Evolutionary conservation across 2,797 vertebrate species (phyloP).

Genomic region (Kryptolebias ocellatus): DNA sequence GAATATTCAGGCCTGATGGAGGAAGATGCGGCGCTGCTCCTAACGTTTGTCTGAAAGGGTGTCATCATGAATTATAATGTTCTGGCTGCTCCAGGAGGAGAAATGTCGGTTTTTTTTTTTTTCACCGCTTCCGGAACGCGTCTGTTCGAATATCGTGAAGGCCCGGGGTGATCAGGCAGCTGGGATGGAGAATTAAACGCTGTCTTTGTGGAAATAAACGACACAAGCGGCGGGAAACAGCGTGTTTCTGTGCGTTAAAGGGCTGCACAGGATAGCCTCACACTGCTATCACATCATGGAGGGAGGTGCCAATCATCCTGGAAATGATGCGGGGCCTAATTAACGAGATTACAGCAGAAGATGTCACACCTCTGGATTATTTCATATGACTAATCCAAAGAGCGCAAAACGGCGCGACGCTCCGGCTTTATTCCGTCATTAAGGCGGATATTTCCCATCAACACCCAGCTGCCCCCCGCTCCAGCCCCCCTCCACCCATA

Average conservation of each 20-base stretch:
- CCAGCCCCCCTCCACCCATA: constrained; percentile 53
- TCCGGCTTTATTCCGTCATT: constrained; percentile 49
- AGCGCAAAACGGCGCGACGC: constrained; percentile 20
- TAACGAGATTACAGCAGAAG: constrained; percentile 32
- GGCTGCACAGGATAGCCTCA: constrained; percentile 44
- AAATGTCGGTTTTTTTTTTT: neutral
- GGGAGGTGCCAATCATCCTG: constrained; percentile 72
- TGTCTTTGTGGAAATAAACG: constrained; percentile 28
- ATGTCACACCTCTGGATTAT: constrained; percentile 18
- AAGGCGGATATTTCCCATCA: constrained; percentile 68
- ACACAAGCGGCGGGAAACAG: neutral
- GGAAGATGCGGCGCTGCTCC: constrained; percentile 47
- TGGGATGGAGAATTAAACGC: neutral
- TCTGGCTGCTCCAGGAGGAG: constrained; percentile 49
- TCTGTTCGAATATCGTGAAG: constrained; percentile 10
- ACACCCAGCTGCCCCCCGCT: constrained; percentile 52
- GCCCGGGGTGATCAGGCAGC: constrained; percentile 11
- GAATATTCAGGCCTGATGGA: constrained; percentile 27
- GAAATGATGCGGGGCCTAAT: constrained; percentile 61
- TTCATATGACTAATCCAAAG: neutral
- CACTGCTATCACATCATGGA: constrained; percentile 58
- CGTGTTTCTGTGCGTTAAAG: constrained; percentile 6
- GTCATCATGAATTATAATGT: constrained; percentile 71
- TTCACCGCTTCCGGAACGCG: constrained; percentile 19
- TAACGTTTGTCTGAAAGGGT: constrained; percentile 39